phyloP scores from a whole-genome alignment of 2,888 invertebrate species.

The Andricus curvator region DNA sequence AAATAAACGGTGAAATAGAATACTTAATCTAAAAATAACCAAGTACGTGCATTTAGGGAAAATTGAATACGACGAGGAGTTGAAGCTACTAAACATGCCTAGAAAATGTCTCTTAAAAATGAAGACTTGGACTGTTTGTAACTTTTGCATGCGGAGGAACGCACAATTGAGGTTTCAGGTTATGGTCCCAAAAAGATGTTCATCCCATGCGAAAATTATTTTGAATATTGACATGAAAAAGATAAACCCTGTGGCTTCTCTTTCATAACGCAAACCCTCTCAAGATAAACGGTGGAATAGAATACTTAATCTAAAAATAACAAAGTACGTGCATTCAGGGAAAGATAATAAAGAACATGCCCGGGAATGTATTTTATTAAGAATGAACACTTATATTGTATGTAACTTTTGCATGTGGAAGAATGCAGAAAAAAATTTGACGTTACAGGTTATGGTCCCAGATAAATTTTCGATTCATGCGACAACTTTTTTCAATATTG shows the following conservation, averaged over 20 bases:
- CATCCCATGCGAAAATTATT: neutral
- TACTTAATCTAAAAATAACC: too few species aligned
- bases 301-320: neutral
- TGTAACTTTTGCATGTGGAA: neutral
- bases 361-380: too few species aligned
- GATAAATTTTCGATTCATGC: neutral
- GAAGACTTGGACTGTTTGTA: neutral
- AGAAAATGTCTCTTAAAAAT: neutral
- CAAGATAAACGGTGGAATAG: neutral
- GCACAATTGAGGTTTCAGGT: neutral
- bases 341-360: neutral
- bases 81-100: neutral
- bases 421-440: neutral
- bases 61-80: neutral
- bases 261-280: neutral
- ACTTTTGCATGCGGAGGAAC: neutral
- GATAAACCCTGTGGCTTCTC: neutral
- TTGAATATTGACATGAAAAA: neutral
- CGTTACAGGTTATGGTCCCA: too few species aligned
- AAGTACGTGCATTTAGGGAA: too few species aligned
- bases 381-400: neutral
- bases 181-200: too few species aligned
- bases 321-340: neutral
- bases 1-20: too few species aligned
- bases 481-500: neutral